Evolutionary conservation across 2,113 vertebrate genomes (phyloP).

Genomic region (Thalassoma bifasciatum): DNA sequence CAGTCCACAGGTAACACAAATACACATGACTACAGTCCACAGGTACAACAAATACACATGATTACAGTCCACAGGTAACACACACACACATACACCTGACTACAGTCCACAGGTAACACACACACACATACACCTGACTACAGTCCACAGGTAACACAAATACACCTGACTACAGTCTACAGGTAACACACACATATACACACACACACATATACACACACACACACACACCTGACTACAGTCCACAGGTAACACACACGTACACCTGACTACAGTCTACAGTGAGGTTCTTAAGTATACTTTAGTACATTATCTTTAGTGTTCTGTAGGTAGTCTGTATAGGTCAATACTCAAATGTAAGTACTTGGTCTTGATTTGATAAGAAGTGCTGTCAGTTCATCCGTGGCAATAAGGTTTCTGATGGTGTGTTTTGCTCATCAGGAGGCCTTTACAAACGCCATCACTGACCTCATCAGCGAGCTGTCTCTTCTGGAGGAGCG

Average conservation of each 20-base stretch:
- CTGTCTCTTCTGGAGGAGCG: conserved; percentile 77
- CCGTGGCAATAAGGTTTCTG: conserved; percentile 1
- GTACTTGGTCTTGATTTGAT: too few species aligned
- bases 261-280: conserved; percentile 9
- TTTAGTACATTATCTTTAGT: too few species aligned
- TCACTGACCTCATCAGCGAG: conserved; percentile 79
- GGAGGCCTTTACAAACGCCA: conserved; percentile 78
- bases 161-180: not conserved
- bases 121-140: conserved; percentile 3
- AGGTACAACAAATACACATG: not conserved
- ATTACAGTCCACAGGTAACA: not conserved
- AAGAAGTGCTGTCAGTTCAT: too few species aligned
- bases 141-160: conserved; percentile 11
- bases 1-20: too few species aligned
- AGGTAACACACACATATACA: not conserved
- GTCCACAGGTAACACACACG: conserved; percentile 64
- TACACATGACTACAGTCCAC: not conserved
- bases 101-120: not conserved
- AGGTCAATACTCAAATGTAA: too few species aligned
- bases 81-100: not conserved
- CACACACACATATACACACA: not conserved
- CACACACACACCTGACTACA: conserved; percentile 71
- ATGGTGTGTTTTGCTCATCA: conserved; percentile 11
- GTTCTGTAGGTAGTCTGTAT: too few species aligned
- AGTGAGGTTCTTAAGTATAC: too few species aligned